phyloP scores from a whole-genome alignment of 2,113 vertebrate species.

The Sylvilagus bachmani region DNA sequence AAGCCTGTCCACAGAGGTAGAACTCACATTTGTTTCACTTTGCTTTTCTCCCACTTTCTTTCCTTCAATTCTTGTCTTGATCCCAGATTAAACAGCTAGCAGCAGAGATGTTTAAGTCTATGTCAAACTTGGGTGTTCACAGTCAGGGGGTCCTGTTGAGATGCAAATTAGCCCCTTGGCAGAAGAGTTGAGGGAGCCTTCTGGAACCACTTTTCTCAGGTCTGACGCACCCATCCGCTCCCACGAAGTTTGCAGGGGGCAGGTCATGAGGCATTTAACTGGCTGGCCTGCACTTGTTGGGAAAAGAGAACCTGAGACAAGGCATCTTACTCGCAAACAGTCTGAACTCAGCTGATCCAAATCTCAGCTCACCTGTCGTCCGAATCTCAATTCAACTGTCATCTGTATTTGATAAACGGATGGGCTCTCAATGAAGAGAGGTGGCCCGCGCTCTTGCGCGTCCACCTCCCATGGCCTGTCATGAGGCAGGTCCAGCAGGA shows the following conservation, averaged over 20 bases:
- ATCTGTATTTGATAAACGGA: background rate
- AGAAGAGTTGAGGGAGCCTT: background rate
- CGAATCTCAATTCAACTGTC: background rate
- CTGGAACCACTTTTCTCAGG: background rate
- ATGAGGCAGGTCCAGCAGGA: background rate
- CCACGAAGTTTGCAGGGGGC: background rate
- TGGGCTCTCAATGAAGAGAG: background rate
- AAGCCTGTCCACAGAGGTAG: background rate
- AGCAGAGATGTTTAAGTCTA: constrained; percentile 39
- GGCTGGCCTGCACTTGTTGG: background rate
- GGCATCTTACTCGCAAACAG: background rate
- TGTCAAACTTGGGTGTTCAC: constrained; percentile 25
- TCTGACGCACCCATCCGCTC: background rate
- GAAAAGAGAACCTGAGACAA: background rate
- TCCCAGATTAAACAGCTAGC: constrained; percentile 35
- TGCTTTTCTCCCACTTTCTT: background rate
- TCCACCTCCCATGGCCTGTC: background rate
- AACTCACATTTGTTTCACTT: background rate
- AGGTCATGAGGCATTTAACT: background rate
- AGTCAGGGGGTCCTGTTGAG: background rate
- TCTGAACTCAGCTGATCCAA: background rate
- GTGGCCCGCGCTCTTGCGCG: background rate
- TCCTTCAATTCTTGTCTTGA: constrained; percentile 21
- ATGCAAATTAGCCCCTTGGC: background rate
- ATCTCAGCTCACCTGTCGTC: background rate